These are phyloP conservation scores for Pocillopora verrucosa DNA, from an alignment of 64 coral and sea anemone genomes.

Conservation along the genomic window DNA sequence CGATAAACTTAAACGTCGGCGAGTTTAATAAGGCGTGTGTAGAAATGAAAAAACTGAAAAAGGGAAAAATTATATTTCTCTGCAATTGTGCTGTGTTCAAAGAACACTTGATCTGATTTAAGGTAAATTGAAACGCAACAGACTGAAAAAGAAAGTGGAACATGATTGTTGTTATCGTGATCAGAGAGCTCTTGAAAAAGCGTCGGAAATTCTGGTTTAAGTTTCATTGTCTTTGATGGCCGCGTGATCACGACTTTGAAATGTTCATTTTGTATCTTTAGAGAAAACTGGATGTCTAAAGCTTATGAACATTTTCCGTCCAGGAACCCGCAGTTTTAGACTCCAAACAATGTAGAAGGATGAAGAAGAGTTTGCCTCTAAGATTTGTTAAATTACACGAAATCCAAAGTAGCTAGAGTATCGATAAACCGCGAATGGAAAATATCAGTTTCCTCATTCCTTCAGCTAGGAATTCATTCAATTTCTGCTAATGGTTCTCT, in stretches of 20 bases:
- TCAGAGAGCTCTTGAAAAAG: background rate
- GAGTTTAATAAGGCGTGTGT: background rate
- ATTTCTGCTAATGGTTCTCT: background rate
- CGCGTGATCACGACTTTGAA: background rate
- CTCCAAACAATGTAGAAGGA: background rate
- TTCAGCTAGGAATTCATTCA: background rate
- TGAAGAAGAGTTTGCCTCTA: background rate
- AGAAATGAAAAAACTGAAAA: background rate
- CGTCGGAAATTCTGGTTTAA: conserved; percentile 15
- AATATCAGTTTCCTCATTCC: background rate
- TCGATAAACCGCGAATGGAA: background rate
- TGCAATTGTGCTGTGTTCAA: no score
- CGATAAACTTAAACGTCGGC: background rate
- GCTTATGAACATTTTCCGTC: background rate
- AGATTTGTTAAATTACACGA: background rate
- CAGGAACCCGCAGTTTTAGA: background rate
- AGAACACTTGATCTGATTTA: no score
- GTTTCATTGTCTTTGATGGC: background rate
- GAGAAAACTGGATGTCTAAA: background rate
- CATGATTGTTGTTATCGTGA: background rate
- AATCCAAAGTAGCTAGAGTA: background rate
- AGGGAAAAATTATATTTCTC: background rate
- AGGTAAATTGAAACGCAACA: no score
- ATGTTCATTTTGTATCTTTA: background rate
- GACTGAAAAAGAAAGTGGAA: background rate